phyloP scores from a whole-genome alignment of 23 tunicate genomes.

The Trididemnum nubilum region DNA sequence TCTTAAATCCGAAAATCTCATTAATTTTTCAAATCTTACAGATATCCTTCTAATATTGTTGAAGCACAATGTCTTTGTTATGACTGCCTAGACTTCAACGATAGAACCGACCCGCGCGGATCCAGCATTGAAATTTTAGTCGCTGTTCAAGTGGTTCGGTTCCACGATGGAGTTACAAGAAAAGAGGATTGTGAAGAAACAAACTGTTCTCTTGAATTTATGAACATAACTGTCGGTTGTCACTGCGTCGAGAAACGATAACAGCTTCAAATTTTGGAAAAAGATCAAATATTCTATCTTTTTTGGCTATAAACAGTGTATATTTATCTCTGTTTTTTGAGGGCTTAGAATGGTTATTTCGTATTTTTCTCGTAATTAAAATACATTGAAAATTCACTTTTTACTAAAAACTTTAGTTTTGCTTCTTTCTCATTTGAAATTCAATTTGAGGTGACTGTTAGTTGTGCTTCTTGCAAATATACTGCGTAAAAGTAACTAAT shows the following conservation, averaged over 20 bases:
- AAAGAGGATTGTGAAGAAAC: neutral
- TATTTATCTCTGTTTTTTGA: too few relatives aligned
- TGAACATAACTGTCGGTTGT: neutral
- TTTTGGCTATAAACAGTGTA: too few relatives aligned
- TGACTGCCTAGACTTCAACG: constrained; percentile 6
- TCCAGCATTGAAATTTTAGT: neutral
- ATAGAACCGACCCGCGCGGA: neutral
- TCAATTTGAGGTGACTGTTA: too few relatives aligned
- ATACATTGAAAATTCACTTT: too few relatives aligned
- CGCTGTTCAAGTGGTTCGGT: neutral
- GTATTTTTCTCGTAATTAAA: too few relatives aligned
- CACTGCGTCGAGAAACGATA: neutral
- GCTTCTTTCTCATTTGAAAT: too few relatives aligned
- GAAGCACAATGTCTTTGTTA: neutral
- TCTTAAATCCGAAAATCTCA: too few relatives aligned
- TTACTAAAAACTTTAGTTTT: too few relatives aligned
- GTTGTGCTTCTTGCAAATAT: too few relatives aligned
- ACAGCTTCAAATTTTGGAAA: neutral
- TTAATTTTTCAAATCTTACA: too few relatives aligned
- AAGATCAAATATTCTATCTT: neutral
- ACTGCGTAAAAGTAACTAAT: too few relatives aligned
- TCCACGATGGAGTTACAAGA: neutral
- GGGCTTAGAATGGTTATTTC: too few relatives aligned
- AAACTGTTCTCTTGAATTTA: neutral
- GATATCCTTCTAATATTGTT: neutral